A percentile compares a stretch with the other conserved stretches of the same genome.
phyloP scores from a whole-genome alignment of 1,140 invertebrate genomes.

The Trichomalopsis sarcophagae region DNA sequence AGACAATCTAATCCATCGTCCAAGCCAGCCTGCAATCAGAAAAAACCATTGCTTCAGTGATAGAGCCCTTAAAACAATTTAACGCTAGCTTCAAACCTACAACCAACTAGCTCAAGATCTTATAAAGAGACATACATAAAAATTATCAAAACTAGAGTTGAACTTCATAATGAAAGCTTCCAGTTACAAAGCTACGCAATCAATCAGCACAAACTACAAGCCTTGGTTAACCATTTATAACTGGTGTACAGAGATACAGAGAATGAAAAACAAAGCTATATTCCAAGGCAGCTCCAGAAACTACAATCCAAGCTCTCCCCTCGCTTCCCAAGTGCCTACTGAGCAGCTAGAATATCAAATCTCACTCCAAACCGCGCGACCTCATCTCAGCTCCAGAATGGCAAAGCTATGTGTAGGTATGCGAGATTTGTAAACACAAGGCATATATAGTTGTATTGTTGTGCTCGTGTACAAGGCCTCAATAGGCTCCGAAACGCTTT shows the following conservation, averaged over 20 bases:
- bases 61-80: neutral
- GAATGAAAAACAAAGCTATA: neutral
- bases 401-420: neutral
- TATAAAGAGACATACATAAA: neutral
- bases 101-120: neutral
- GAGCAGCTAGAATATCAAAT: neutral
- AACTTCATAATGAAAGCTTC: conserved; percentile 4
- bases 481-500: neutral
- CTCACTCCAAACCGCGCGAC: neutral
- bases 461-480: neutral
- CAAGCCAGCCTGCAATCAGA: conserved; percentile 56
- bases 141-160: neutral
- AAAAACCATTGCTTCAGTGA: neutral
- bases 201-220: neutral
- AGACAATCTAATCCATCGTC: conserved; percentile 69
- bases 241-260: neutral
- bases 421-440: neutral
- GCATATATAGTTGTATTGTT: neutral
- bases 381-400: neutral
- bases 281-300: neutral
- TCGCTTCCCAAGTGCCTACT: neutral
- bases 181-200: neutral
- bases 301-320: neutral
- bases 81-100: neutral
- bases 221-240: neutral